These are phyloP conservation scores for Pammene aurita DNA, from an alignment of 2,888 invertebrate species.

Conservation along the genomic window DNA sequence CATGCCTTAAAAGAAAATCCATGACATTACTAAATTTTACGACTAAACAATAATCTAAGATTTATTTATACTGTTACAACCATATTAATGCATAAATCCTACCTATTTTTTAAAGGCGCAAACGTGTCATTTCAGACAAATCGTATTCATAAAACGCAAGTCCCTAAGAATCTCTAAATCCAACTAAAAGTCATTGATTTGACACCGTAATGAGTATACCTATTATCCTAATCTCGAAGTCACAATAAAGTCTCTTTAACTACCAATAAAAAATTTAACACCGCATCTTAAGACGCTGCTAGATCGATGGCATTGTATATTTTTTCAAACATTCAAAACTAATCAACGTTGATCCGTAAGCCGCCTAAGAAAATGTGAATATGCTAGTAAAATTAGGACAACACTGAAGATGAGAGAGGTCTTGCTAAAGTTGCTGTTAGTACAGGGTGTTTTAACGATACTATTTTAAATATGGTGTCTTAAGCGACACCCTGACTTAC, in stretches of 20 bases:
- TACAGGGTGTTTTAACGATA: conserved; percentile 71
- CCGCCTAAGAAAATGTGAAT: conserved; percentile 25
- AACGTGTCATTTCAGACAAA: conserved; percentile 24
- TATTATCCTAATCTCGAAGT: conserved; percentile 77
- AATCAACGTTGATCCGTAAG: conserved; percentile 52
- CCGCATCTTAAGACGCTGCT: conserved; percentile 64
- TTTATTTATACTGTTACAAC: background rate
- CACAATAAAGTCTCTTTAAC: conserved; percentile 77
- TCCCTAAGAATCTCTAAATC: conserved; percentile 23
- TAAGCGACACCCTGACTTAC: conserved; percentile 63
- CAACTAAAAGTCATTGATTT: conserved; percentile 60
- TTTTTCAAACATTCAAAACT: conserved; percentile 63
- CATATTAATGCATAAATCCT: background rate
- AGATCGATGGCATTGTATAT: conserved; percentile 66
- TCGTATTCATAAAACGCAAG: conserved; percentile 12
- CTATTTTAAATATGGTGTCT: conserved; percentile 79
- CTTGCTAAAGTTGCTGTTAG: conserved; percentile 56
- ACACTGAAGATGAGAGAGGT: conserved; percentile 44
- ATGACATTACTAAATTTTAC: background rate
- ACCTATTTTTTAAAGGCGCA: conserved; percentile 15
- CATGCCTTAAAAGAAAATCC: background rate
- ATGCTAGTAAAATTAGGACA: background rate
- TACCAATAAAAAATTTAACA: conserved; percentile 80
- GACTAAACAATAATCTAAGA: background rate
- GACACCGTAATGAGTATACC: conserved; percentile 72